Conservation (phyloP, 2,113 vertebrate genomes). For the Xiphophorus hellerii region DNA sequence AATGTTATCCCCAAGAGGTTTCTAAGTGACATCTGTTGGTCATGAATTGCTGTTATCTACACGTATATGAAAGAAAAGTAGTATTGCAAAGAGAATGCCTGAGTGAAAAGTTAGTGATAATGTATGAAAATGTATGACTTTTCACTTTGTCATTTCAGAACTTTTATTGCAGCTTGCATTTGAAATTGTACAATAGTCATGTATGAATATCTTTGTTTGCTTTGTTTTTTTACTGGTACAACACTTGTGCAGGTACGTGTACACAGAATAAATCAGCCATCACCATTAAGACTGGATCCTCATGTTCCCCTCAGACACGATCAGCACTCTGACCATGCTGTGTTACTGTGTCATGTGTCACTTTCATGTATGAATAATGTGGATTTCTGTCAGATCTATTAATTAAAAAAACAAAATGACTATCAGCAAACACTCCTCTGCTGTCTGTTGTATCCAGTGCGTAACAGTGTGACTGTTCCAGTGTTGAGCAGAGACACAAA, state of each 20-base stretch:
- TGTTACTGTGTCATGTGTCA: slow-evolving; percentile 58
- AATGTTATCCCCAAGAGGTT: slow-evolving; percentile 48
- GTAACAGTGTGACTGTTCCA: slow-evolving; percentile 25
- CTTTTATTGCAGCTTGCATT: slow-evolving; percentile 67
- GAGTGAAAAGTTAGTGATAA: slow-evolving; percentile 47
- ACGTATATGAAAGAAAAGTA: slow-evolving; percentile 11
- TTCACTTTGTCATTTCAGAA: slow-evolving; percentile 65
- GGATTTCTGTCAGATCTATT: slow-evolving; percentile 67
- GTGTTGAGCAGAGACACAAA: slow-evolving; percentile 18
- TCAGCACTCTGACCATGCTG: slow-evolving; percentile 57
- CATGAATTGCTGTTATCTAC: slow-evolving; percentile 39
- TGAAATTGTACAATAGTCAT: slow-evolving; percentile 58
- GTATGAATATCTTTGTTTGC: slow-evolving; percentile 7
- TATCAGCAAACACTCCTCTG: not conserved
- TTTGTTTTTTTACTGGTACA: slow-evolving; percentile 46
- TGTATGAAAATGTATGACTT: slow-evolving; percentile 49
- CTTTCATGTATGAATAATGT: slow-evolving; percentile 61
- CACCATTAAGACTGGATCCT: slow-evolving; percentile 30
- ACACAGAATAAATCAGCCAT: slow-evolving; percentile 23
- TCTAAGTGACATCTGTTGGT: slow-evolving; percentile 49
- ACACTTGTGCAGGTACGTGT: slow-evolving; percentile 17
- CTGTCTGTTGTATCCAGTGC: slow-evolving; percentile 1
- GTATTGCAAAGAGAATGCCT: slow-evolving; percentile 50
- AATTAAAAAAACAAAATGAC: slow-evolving; percentile 49
- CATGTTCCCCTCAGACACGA: slow-evolving; percentile 12